Conservation (phyloP, 2,888 invertebrate species). For the Crocallis elinguaria region DNA sequence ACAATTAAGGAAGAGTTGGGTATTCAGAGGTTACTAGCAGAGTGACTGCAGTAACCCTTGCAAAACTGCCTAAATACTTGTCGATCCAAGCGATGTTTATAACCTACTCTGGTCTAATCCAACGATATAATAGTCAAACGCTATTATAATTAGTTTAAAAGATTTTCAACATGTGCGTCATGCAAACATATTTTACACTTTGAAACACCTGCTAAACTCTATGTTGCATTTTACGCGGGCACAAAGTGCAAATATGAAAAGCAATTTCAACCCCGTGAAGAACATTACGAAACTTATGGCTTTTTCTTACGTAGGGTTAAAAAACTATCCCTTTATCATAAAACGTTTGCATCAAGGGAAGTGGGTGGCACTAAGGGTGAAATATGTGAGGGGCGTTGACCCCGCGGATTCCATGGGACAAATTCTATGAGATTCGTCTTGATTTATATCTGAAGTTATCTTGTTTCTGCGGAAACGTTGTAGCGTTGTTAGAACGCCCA, state of each 20-base stretch:
- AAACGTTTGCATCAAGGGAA: conserved; percentile 51
- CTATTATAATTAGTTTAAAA: no score
- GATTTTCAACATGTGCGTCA: no score
- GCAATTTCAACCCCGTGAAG: conserved; percentile 24
- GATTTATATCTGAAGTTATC: conserved; percentile 46
- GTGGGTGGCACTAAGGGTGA: conserved; percentile 54
- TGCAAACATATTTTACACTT: not conserved
- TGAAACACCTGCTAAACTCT: conserved; percentile 6
- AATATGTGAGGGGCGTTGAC: conserved; percentile 59
- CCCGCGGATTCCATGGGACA: conserved; percentile 52
- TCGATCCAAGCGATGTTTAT: no score
- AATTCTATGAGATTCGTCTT: conserved; percentile 60
- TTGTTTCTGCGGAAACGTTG: conserved; percentile 40
- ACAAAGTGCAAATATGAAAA: conserved; percentile 26
- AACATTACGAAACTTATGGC: conserved; percentile 24
- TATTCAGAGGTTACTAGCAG: no score
- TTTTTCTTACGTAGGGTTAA: conserved; percentile 32
- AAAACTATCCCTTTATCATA: conserved; percentile 39
- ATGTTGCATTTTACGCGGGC: conserved; percentile 13
- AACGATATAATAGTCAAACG: no score
- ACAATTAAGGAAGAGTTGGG: no score
- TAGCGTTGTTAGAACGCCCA: conserved; percentile 23
- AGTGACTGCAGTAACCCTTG: no score
- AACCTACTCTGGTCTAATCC: no score
- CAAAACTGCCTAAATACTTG: no score